Evolutionary conservation across 2,113 vertebrate genomes (phyloP).

Genomic region (Chascanopsetta lugubris): DNA sequence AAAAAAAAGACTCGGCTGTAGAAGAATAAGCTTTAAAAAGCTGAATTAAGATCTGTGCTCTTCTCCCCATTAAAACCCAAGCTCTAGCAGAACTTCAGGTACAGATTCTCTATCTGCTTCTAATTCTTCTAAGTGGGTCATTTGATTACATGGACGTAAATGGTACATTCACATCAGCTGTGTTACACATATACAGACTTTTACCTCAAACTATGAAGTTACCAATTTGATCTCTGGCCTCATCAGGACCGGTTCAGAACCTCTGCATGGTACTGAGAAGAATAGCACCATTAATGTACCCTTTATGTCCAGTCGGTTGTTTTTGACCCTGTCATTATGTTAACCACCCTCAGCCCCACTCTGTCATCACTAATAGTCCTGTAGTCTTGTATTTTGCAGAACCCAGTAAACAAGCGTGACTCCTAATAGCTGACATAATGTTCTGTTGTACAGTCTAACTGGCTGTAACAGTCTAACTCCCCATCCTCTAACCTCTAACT

Average conservation of each 20-base stretch:
- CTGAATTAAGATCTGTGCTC: conserved; percentile 63
- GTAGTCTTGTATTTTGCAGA: conserved; percentile 59
- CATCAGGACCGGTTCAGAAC: background rate
- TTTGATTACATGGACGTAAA: conserved; percentile 71
- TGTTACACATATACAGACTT: conserved; percentile 1
- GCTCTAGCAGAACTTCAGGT: conserved; percentile 80
- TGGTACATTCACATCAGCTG: conserved; percentile 64
- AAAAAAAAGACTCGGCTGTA: too few relatives aligned
- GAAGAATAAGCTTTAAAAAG: conserved; percentile 7
- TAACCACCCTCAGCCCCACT: conserved; percentile 58
- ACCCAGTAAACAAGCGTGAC: conserved; percentile 31
- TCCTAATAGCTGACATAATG: conserved; percentile 51
- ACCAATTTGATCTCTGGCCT: conserved; percentile 6
- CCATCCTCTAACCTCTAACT: conserved; percentile 65
- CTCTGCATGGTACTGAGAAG: conserved; percentile 4
- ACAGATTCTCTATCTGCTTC: conserved; percentile 68
- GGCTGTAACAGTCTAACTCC: conserved; percentile 71
- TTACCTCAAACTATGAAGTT: conserved; percentile 34
- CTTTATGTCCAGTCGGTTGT: conserved; percentile 69
- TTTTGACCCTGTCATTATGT: conserved; percentile 60
- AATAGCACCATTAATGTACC: conserved; percentile 58
- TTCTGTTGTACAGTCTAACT: conserved; percentile 56
- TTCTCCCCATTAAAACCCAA: conserved; percentile 71
- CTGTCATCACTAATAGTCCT: conserved; percentile 76
- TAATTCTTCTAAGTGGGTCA: conserved; percentile 51